Base-by-base conservation (phyloP, 2,797 vertebrate genomes). In the Artibeus lituratus region DNA sequence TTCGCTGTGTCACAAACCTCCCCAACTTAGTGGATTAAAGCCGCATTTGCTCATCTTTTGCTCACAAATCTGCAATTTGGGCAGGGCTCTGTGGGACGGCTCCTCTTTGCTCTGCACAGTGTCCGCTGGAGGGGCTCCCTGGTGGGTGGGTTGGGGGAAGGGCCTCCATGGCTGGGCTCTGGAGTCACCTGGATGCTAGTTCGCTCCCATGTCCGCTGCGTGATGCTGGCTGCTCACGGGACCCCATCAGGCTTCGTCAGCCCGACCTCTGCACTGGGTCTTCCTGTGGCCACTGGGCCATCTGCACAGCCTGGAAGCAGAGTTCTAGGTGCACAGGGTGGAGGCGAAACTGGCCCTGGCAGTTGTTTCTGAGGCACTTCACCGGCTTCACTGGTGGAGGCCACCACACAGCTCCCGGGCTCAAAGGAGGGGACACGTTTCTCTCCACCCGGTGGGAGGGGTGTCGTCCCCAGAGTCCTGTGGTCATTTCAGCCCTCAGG, bases 221-320 rank as follows among this genome's bases (percentile, higher is more conserved):
- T 10, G 49, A 21, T 6, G 73, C 47, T 69, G 55, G 44, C 47
- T 35, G 24, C 12, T 32, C 8, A 5, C 12, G 3, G 59, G 55
- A 24, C 44, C 55, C 32, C 37, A 0, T 14, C 1, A 21, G 53
- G 15, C 29, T 65, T 49, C 9, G 73, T 55, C 14, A 6, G 16
- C 21, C 0, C 0, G 11, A 5, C 42, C 22, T 47, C 77, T 69
- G 8, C 29, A 62, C 44, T 3, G 0, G 2, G 32, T 10, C n/a
- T 72, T 57, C 29, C 44, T 4, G 5, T 10, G 26, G 67, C 57
- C 8, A 9, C 67, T 5, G 3, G 15, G 77, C 53, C 15, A 26
- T n/a, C 92, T 59, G 37, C 3, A 2, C 24, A 8, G 42, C 37
- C 4, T 1, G 8, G 59, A 37, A 32, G 12, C 87, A 62, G 51